Evolutionary conservation across 2,797 vertebrate species (phyloP).

Genomic region (Cossypha niveicapilla): DNA sequence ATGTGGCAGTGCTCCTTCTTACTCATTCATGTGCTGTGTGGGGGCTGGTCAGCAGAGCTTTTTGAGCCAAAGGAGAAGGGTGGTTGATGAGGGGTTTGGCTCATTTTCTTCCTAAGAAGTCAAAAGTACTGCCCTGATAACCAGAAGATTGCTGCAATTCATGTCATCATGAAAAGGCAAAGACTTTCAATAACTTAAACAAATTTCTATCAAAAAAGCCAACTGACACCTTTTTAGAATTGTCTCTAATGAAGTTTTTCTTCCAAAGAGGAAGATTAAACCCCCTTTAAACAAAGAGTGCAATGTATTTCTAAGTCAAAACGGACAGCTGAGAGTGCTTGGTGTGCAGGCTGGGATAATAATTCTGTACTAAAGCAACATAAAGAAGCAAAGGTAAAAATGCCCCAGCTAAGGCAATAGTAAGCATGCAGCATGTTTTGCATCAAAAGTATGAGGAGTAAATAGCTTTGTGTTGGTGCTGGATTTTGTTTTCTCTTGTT

Average conservation of each 20-base stretch:
- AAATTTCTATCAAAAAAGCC: neutral
- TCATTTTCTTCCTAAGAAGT: neutral
- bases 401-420: neutral
- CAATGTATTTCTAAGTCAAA: neutral
- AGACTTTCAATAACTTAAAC: neutral
- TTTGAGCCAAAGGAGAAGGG: neutral
- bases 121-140: neutral
- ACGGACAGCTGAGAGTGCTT: neutral
- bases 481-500: neutral
- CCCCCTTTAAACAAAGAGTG: neutral
- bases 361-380: neutral
- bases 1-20: neutral
- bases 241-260: neutral
- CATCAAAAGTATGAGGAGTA: neutral
- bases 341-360: neutral
- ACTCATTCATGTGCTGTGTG: fast-evolving
- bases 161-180: neutral
- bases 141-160: neutral
- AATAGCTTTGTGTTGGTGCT: neutral
- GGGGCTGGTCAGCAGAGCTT: neutral
- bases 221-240: neutral
- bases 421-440: neutral
- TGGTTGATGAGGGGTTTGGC: neutral
- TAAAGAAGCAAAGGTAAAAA: neutral
- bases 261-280: neutral